These are phyloP conservation scores for Drosophila ficusphila DNA, from an alignment of 1,140 invertebrate species.

Conservation along the genomic window DNA sequence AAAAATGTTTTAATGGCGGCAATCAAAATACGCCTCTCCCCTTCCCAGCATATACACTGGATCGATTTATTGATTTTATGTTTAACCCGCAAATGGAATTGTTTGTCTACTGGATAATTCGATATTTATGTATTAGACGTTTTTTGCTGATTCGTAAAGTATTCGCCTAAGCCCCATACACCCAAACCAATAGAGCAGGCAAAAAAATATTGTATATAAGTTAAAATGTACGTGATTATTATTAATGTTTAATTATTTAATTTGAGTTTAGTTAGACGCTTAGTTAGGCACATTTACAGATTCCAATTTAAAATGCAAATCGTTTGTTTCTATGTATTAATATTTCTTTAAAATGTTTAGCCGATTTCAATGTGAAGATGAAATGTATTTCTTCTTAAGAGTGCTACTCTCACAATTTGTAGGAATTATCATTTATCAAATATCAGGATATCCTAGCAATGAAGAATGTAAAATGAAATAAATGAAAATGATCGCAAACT, in stretches of 20 bases:
- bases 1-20: conserved; percentile 30
- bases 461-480: conserved; percentile 62
- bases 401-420: conserved; percentile 19
- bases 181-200: background rate
- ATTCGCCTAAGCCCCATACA: conserved; percentile 10
- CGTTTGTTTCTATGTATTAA: conserved; percentile 29
- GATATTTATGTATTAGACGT: conserved; percentile 28
- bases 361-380: background rate
- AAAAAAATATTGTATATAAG: conserved; percentile 51
- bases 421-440: conserved; percentile 13
- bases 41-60: conserved; percentile 6
- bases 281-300: conserved; percentile 65
- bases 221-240: conserved; percentile 42
- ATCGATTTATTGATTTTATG: conserved; percentile 30
- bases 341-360: conserved; percentile 30
- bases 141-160: conserved; percentile 33
- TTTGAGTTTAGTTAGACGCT: conserved; percentile 58
- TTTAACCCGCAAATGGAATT: conserved; percentile 12
- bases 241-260: conserved; percentile 50
- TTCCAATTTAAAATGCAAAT: conserved; percentile 57
- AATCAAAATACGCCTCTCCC: conserved; percentile 14
- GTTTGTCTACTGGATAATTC: conserved; percentile 21
- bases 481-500: conserved; percentile 35
- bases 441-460: conserved; percentile 53
- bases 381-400: background rate